Percentiles rank a stretch among this genome's conserved stretches.
Conservation (phyloP, 2,797 vertebrate species). For the Pseudotriccus pelzelni region DNA sequence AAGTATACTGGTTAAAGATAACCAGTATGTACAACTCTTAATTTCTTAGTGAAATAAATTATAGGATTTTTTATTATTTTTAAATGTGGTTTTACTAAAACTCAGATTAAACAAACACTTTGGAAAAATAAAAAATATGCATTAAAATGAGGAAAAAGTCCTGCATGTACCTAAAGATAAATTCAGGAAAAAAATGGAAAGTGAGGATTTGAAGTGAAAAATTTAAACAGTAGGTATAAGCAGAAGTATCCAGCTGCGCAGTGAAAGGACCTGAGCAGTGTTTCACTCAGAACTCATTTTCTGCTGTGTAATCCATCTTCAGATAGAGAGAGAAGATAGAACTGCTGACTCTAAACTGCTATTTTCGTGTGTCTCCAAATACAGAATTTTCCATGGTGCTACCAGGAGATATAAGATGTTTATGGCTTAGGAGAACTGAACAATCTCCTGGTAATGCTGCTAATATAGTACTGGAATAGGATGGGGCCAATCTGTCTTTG, state of each 20-base stretch:
- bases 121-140: slow-evolving; percentile 18
- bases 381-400: background rate
- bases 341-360: background rate
- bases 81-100: slow-evolving; percentile 34
- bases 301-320: background rate
- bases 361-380: background rate
- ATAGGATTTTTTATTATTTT: slow-evolving; percentile 31
- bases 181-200: background rate
- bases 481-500: background rate
- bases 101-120: slow-evolving; percentile 5
- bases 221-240: background rate
- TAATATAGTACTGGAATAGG: background rate
- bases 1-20: slow-evolving; percentile 18
- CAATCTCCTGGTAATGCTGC: background rate
- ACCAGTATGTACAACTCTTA: slow-evolving; percentile 1
- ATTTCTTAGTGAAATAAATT: slow-evolving; percentile 47
- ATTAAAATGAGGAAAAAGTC: slow-evolving; percentile 19
- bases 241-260: background rate
- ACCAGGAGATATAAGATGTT: background rate
- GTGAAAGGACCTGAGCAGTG: background rate
- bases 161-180: background rate
- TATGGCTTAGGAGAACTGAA: background rate
- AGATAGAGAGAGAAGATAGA: background rate
- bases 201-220: background rate
- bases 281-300: background rate